Evolutionary conservation across 1,140 invertebrate genomes (phyloP).

Genomic region (Drosophila micromelanica): DNA sequence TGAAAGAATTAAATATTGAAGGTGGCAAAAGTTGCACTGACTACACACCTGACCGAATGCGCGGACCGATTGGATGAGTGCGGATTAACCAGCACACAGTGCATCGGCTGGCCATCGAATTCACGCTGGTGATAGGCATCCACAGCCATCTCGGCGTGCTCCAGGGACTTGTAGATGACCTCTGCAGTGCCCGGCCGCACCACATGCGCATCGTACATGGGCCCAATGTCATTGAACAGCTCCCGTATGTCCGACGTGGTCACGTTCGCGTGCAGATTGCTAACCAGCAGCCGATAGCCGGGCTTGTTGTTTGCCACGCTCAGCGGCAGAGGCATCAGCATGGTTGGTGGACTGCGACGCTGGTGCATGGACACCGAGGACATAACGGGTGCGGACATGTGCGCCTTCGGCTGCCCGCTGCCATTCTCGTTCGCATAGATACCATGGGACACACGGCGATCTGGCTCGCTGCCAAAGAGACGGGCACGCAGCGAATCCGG

Average conservation of each 20-base stretch:
- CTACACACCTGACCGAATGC: slow-evolving; percentile 83
- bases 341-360: slow-evolving; percentile 73
- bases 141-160: slow-evolving; percentile 94
- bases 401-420: neutral
- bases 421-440: slow-evolving; percentile 85
- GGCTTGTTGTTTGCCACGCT: slow-evolving; percentile 53
- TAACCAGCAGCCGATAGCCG: slow-evolving; percentile 92
- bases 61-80: slow-evolving; percentile 87
- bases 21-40: too few relatives aligned
- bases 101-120: slow-evolving; percentile 93
- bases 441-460: slow-evolving; percentile 85
- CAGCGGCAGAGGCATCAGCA: slow-evolving; percentile 42
- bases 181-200: slow-evolving; percentile 94
- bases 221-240: slow-evolving; percentile 96
- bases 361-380: slow-evolving; percentile 48
- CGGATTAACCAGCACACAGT: slow-evolving; percentile 91
- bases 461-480: slow-evolving; percentile 72
- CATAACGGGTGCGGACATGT: slow-evolving; percentile 1
- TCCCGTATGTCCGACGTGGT: slow-evolving; percentile 96
- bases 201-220: slow-evolving; percentile 92
- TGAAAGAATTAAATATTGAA: neutral
- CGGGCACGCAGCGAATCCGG: slow-evolving; percentile 77
- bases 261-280: slow-evolving; percentile 93
- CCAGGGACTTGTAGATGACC: slow-evolving; percentile 93
- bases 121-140: slow-evolving; percentile 96